Evolutionary conservation across 2,888 invertebrate genomes (phyloP).

Genomic region (Lycia hirtaria): DNA sequence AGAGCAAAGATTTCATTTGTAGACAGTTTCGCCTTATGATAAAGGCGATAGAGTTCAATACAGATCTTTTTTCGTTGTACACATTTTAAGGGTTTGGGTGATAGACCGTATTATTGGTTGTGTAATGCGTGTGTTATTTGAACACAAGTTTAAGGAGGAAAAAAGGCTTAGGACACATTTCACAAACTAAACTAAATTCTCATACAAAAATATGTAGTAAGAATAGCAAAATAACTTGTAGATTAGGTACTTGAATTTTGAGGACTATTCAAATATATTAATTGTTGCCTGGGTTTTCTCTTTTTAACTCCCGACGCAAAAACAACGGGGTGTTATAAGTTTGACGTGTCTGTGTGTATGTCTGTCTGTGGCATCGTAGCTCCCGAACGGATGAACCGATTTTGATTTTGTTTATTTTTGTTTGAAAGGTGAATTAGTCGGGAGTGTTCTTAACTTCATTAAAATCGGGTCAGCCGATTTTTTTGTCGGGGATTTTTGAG

Average conservation of each 20-base stretch:
- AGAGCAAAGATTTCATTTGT: constrained; percentile 23
- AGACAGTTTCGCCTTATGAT: constrained; percentile 16
- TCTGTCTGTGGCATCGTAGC: too few species aligned
- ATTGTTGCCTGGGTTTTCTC: too few species aligned
- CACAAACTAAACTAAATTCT: not conserved
- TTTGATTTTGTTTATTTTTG: too few species aligned
- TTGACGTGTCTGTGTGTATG: too few species aligned
- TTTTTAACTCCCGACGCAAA: too few species aligned
- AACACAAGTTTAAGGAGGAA: constrained; percentile 33
- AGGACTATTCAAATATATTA: too few species aligned
- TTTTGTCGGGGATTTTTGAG: too few species aligned
- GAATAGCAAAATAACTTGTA: not conserved
- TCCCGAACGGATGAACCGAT: too few species aligned
- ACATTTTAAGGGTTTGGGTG: constrained; percentile 33
- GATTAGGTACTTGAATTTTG: not conserved
- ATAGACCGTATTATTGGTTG: constrained; percentile 42
- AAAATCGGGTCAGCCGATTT: too few species aligned
- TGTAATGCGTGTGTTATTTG: constrained; percentile 33
- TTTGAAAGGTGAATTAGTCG: too few species aligned
- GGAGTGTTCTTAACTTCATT: too few species aligned
- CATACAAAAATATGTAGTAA: not conserved
- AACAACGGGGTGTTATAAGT: too few species aligned
- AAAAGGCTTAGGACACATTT: constrained; percentile 4
- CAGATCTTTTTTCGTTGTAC: not conserved
- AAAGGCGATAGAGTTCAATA: constrained; percentile 24